A percentile compares a stretch with the other conserved stretches of the same genome.
Conservation (phyloP, 1,140 invertebrate genomes). For the Tetramorium simillimum region DNA sequence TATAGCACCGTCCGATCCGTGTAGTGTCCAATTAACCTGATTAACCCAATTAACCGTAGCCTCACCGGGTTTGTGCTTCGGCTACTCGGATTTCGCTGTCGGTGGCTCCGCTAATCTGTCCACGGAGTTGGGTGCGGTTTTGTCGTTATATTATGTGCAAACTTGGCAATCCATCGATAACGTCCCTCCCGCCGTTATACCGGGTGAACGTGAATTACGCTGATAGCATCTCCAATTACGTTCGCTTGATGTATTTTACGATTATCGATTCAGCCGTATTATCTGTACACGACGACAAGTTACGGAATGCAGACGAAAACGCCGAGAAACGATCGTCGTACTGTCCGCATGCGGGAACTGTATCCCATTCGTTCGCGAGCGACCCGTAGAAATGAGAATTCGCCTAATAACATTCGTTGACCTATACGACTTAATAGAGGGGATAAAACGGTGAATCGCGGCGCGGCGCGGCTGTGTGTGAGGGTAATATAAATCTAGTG, state of each 20-base stretch:
- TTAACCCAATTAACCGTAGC: constrained; percentile 60
- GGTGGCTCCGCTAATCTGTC: constrained; percentile 50
- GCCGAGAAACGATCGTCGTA: background rate
- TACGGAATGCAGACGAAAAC: background rate
- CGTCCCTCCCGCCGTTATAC: constrained; percentile 30
- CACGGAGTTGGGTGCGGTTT: constrained; percentile 57
- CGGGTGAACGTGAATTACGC: constrained; percentile 42
- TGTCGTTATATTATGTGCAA: constrained; percentile 58
- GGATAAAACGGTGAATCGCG: background rate
- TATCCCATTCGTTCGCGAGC: background rate
- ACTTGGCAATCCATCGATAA: constrained; percentile 62
- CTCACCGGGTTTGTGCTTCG: constrained; percentile 41
- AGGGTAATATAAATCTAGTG: constrained; percentile 23
- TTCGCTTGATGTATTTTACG: constrained; percentile 26
- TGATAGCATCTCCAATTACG: constrained; percentile 55
- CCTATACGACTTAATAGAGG: background rate
- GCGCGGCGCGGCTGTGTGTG: too few species aligned
- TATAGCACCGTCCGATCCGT: background rate
- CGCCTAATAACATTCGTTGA: background rate
- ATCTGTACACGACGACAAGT: constrained; percentile 17
- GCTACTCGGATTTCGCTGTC: constrained; percentile 57
- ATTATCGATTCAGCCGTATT: constrained; percentile 43
- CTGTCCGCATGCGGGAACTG: background rate
- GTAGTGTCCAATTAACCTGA: constrained; percentile 64
- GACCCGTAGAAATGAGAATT: background rate